phyloP scores from a whole-genome alignment of 37 sponge, comb jelly and placozoan genomes.

The Amphimedon queenslandica region DNA sequence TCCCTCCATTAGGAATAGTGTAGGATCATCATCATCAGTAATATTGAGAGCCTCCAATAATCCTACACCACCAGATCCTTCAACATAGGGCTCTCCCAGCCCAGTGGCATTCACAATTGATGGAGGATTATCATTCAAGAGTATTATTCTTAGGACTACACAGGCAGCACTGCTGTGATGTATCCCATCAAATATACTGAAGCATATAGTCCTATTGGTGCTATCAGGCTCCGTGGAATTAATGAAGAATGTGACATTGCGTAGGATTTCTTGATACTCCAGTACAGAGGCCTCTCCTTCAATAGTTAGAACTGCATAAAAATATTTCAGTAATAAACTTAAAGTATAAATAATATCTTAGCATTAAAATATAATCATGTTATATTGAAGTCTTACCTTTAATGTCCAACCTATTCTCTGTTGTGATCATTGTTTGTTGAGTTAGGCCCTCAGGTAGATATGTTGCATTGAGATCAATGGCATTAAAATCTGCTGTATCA shows the following conservation, averaged over 20 bases:
- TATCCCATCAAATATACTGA: slow-evolving; percentile 39
- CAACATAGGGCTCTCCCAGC: slow-evolving; percentile 25
- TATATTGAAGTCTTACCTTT: no score
- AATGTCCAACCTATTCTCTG: not conserved
- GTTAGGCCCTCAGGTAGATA: slow-evolving; percentile 14
- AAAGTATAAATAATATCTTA: not conserved
- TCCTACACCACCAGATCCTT: slow-evolving; percentile 8
- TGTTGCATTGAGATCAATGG: slow-evolving; percentile 12
- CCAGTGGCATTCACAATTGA: slow-evolving; percentile 1
- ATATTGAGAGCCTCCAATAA: slow-evolving; percentile 19
- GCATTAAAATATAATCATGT: no score
- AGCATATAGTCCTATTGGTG: slow-evolving; percentile 9
- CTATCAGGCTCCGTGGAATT: slow-evolving; percentile 34
- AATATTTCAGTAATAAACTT: not conserved
- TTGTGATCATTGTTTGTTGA: no score
- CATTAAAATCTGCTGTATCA: slow-evolving; percentile 9
- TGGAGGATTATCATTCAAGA: slow-evolving; percentile 48
- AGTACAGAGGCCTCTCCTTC: slow-evolving; percentile 27
- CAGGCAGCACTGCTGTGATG: slow-evolving; percentile 39
- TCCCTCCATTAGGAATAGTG: slow-evolving; percentile 21
- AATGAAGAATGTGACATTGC: slow-evolving; percentile 29
- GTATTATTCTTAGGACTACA: slow-evolving; percentile 26
- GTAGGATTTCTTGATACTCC: slow-evolving; percentile 33
- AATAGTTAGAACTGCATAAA: slow-evolving; percentile 30
- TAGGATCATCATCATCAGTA: slow-evolving; percentile 35